Percentiles rank a stretch among this genome's conserved stretches.
phyloP scores from a whole-genome alignment of 2,888 invertebrate species.

The Xestia c-nigrum region DNA sequence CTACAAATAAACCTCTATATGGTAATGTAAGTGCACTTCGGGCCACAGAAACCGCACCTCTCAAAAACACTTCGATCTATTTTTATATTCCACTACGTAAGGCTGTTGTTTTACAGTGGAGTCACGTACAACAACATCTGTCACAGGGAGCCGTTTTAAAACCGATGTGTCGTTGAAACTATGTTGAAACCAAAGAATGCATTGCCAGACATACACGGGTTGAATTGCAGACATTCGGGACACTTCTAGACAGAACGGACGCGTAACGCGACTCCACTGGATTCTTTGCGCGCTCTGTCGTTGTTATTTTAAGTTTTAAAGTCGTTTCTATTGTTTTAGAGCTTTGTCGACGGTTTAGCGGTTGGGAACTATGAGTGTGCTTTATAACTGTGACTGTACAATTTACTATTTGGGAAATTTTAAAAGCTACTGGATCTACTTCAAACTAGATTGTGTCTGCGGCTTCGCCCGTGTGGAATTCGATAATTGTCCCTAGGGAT shows the following conservation, averaged over 20 bases:
- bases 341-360: slow-evolving; percentile 36
- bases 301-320: slow-evolving; percentile 60
- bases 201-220: slow-evolving; percentile 62
- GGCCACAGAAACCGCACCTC: slow-evolving; percentile 62
- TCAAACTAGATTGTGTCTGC: no score
- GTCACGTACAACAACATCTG: slow-evolving; percentile 85
- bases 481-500: no score
- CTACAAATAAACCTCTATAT: slow-evolving; percentile 59
- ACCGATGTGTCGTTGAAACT: slow-evolving; percentile 81
- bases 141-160: slow-evolving; percentile 80
- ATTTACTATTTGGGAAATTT: neutral
- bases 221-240: slow-evolving; percentile 66
- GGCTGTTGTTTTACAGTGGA: slow-evolving; percentile 80
- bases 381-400: slow-evolving; percentile 8
- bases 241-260: slow-evolving; percentile 65
- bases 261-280: slow-evolving; percentile 58
- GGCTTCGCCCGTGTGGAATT: no score
- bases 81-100: slow-evolving; percentile 75
- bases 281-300: slow-evolving; percentile 61
- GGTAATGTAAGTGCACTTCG: slow-evolving; percentile 65
- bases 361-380: slow-evolving; percentile 27
- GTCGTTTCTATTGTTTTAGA: slow-evolving; percentile 61
- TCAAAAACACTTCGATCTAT: slow-evolving; percentile 73
- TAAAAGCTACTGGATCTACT: neutral
- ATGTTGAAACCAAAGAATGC: slow-evolving; percentile 76